Base-by-base conservation (phyloP, 2,888 invertebrate species). In the Liodrosophila aerea region DNA sequence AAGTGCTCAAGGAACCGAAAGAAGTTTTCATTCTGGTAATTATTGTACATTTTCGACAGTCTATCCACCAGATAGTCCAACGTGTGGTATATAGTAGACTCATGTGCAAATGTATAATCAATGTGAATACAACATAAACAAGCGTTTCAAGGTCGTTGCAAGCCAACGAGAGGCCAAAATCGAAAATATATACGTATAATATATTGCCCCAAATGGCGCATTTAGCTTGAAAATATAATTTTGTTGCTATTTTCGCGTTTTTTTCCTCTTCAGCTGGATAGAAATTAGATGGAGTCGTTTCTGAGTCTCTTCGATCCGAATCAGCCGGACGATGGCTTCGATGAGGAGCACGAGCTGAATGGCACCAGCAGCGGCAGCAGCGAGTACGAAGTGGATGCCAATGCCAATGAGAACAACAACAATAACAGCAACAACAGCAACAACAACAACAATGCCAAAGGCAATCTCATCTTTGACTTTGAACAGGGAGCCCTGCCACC, bases 271-370 rank as follows among this genome's bases (percentile, higher is more conserved):
- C 18, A 12, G n/a, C n/a, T n/a, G n/a, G n/a, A n/a, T n/a, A n/a
- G 1, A 8, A 3, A 18, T 3, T 22, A 9, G 7, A 96, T 96
- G 96, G 96, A 96, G 74, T 94, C 95, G 0, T 95, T 96, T 90
- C 91, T 95, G 76, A 94, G 94, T 76, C 92, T 97, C 22, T 96
- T 96, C 88, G 96, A 95, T 88, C 95, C 95, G 0, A 88, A 92
- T 56, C 87, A 88, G 64, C 86, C 87, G 1, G 88, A 88, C 50
- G 88, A 89, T 64, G 88, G 88, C 29, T 87, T 87, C 40, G 89
- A 89, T 39, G 88, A 90, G 69, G 86, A 86, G 45, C 71, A 84
- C 9, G 87, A 88, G 49, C 43, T 85, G 2, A 80, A 86, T 58
- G 78, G 84, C 7, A 87, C 81, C 59, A 83, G 75, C 60, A 87